Conservation (phyloP, 2,888 invertebrate species). For the Eilema sororculum region DNA sequence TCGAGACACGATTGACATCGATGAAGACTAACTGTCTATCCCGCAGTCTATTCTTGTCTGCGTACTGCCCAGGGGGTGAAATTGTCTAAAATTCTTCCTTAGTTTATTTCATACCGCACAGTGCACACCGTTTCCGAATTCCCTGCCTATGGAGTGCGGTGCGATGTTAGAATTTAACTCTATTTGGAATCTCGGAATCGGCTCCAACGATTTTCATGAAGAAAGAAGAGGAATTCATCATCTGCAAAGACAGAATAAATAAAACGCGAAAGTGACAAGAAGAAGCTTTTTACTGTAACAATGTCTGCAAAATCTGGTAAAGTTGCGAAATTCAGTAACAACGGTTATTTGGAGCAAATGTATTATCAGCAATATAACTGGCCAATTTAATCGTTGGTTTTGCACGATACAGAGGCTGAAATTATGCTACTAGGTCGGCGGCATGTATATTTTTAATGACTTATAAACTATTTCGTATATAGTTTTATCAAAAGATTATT, state of each 20-base stretch:
- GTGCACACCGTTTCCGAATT: too few species aligned
- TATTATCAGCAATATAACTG: constrained; percentile 39
- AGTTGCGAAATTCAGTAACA: constrained; percentile 25
- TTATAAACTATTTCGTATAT: constrained; percentile 19
- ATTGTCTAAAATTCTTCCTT: too few species aligned
- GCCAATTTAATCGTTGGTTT: constrained; percentile 34
- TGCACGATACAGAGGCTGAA: constrained; percentile 33
- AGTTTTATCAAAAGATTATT: constrained; percentile 23
- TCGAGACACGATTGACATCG: too few species aligned
- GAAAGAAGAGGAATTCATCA: constrained; percentile 3
- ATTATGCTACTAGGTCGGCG: constrained; percentile 46
- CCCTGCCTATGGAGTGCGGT: too few species aligned
- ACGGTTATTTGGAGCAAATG: constrained; percentile 26
- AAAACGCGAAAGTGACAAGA: constrained; percentile 16
- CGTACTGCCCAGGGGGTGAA: too few species aligned
- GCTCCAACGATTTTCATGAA: not conserved
- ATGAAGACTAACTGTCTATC: too few species aligned
- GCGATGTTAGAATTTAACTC: too few species aligned
- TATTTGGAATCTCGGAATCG: too few species aligned
- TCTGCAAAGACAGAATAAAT: constrained; percentile 10
- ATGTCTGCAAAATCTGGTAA: constrained; percentile 22
- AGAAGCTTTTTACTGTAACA: constrained; percentile 7
- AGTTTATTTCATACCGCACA: too few species aligned
- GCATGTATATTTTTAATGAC: constrained; percentile 29
- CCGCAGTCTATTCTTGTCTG: too few species aligned